Base-by-base conservation (phyloP, 1,140 invertebrate species). In the Drosophila sulfurigaster region DNA sequence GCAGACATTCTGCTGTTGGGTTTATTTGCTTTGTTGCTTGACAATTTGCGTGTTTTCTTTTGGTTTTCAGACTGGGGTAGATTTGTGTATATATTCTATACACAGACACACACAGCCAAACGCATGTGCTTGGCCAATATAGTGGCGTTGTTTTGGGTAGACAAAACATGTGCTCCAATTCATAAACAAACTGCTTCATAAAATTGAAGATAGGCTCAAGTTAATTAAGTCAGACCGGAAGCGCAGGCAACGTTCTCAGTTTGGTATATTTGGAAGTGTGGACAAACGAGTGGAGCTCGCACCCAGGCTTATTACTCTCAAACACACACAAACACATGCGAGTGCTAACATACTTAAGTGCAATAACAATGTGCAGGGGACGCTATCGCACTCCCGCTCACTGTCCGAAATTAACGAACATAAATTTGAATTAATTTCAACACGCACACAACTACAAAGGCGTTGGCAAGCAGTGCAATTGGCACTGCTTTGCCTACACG, bases 401-500 rank as follows among this genome's bases (percentile, higher is more conserved):
- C 32, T 45, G 51, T 64, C 20, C 51, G 38, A 86, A 86, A 86
- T 77, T 88, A 87, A 87, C 82, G 83, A 65, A 80, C 82, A 88
- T 88, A 80, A 88, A 82, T 77, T 87, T 73, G 59, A 82, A 87
- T 82, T 82, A 80, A 79, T 77, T 73, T 67, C 43, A 48, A 80
- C 75, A 82, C 75, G 71, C 75, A 79, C 56, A 35, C 43, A 54
- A 11, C 6, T 15, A 16, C 6, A 20, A 2, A 15, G 43, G 13
- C 25, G 10, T 3, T 3, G 20, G 43, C 49, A 75, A 57, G 45
- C 78, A 69, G 45, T 58, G 11, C 60, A 46, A 1, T 7, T 1
- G 0, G 15, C 69, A 66, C 62, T 72, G 69, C 69, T 66, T 71
- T 41, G 43, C 35, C 13, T 10, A n/a, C 7, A 51, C 1, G 20